These are phyloP conservation scores for Neoitamus cyanurus DNA, from an alignment of 2,888 invertebrate genomes.

Conservation along the genomic window DNA sequence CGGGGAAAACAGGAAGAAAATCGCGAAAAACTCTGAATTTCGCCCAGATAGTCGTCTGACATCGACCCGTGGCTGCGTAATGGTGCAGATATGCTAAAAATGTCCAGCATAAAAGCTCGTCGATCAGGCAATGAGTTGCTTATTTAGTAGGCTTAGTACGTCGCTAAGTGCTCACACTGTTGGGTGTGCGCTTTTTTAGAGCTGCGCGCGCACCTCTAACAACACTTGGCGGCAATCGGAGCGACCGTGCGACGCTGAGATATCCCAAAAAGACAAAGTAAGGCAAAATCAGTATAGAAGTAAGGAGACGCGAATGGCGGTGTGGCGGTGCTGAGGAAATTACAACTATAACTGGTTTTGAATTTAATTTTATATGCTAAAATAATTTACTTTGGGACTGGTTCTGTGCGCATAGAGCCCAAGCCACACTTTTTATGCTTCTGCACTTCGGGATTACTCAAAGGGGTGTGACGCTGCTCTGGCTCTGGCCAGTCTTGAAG, in stretches of 20 bases:
- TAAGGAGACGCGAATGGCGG: conserved; percentile 3
- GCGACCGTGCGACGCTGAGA: neutral
- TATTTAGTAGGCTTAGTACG: neutral
- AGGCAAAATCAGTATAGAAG: neutral
- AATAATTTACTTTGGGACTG: conserved; percentile 30
- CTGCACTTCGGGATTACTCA: neutral
- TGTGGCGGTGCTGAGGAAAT: conserved; percentile 21
- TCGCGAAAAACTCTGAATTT: neutral
- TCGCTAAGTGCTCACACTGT: conserved; percentile 8
- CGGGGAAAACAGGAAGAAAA: neutral
- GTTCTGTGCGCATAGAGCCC: neutral
- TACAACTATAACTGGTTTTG: conserved; percentile 38
- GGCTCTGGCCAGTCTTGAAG: neutral
- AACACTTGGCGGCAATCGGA: neutral
- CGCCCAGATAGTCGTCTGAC: neutral
- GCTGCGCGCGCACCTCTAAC: neutral
- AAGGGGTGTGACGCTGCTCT: conserved; percentile 6
- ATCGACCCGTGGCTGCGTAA: conserved; percentile 16
- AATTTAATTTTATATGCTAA: conserved; percentile 36
- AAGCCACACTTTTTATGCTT: neutral
- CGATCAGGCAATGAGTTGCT: neutral
- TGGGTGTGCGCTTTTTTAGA: neutral
- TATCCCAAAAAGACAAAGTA: conserved; percentile 19
- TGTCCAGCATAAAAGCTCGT: conserved; percentile 22
- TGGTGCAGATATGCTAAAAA: conserved; percentile 32